phyloP scores from a whole-genome alignment of 2,113 vertebrate genomes.

The Thermophis baileyi region DNA sequence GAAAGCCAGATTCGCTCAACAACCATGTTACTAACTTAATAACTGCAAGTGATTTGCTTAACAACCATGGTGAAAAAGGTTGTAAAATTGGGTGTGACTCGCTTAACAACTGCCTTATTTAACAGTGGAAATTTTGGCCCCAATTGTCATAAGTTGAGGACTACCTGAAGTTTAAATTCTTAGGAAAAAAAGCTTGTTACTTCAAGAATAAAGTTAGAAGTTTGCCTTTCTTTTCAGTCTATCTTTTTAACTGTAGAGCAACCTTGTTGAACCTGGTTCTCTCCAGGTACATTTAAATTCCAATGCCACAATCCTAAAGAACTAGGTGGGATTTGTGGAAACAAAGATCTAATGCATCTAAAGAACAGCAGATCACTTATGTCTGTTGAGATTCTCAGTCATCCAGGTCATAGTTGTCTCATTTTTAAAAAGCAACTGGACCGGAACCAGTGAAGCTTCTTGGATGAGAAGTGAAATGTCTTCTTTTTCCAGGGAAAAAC shows the following conservation, averaged over 20 bases:
- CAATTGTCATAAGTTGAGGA: neutral
- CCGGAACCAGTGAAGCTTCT: too few species aligned
- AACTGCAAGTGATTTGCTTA: neutral
- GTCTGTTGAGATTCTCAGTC: neutral
- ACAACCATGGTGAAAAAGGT: neutral
- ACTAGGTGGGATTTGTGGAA: neutral
- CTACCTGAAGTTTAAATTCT: neutral
- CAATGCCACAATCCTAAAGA: neutral
- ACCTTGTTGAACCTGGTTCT: neutral
- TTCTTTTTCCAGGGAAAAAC: too few species aligned
- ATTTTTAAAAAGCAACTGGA: neutral
- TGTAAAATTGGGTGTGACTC: neutral
- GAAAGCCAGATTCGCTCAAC: neutral
- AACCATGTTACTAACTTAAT: neutral
- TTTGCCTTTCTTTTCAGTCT: neutral
- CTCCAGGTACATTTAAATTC: neutral
- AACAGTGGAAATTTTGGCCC: neutral
- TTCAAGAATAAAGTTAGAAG: neutral
- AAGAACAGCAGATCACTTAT: neutral
- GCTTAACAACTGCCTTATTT: neutral
- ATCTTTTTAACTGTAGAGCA: neutral
- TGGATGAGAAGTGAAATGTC: too few species aligned
- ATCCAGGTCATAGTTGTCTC: neutral
- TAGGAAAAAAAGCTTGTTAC: neutral
- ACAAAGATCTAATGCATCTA: neutral